Evolutionary conservation across 2,888 invertebrate species (phyloP).

Genomic region (Bugula neritina): DNA sequence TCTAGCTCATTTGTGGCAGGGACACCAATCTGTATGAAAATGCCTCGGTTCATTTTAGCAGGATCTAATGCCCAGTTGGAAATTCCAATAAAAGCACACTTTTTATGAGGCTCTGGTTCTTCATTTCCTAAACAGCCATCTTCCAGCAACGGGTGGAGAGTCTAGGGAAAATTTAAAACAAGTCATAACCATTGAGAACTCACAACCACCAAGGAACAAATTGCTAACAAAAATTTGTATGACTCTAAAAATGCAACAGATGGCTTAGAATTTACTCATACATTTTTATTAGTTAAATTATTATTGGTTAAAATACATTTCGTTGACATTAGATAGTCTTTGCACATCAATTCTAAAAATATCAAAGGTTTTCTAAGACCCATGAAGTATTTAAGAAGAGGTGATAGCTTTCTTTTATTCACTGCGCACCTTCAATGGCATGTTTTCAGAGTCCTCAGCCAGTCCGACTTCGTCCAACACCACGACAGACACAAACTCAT

Average conservation of each 20-base stretch:
- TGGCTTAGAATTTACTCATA: too few species aligned
- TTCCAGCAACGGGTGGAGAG: constrained; percentile 32
- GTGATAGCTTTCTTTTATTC: not conserved
- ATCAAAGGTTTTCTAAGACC: too few species aligned
- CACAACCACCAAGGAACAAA: too few species aligned
- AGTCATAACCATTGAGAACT: not conserved
- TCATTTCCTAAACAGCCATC: constrained; percentile 28
- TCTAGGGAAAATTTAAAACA: not conserved
- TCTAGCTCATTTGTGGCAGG: not conserved
- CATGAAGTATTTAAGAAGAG: too few species aligned
- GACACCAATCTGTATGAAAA: not conserved
- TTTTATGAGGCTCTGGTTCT: constrained; percentile 26
- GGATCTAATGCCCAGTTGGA: constrained; percentile 29
- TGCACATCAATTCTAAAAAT: too few species aligned
- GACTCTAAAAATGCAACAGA: too few species aligned
- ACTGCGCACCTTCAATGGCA: constrained; percentile 30
- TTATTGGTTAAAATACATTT: too few species aligned
- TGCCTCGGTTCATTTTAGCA: constrained; percentile 13
- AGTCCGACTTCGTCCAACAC: constrained; percentile 32
- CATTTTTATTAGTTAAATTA: too few species aligned
- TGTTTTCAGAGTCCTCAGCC: constrained; percentile 30
- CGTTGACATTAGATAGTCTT: too few species aligned
- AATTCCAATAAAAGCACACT: constrained; percentile 32
- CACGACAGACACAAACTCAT: constrained; percentile 30
- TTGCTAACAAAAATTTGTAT: too few species aligned